These are phyloP conservation scores for Enteromius paludinosus DNA, from an alignment of 2,797 vertebrate genomes.

Conservation along the genomic window DNA sequence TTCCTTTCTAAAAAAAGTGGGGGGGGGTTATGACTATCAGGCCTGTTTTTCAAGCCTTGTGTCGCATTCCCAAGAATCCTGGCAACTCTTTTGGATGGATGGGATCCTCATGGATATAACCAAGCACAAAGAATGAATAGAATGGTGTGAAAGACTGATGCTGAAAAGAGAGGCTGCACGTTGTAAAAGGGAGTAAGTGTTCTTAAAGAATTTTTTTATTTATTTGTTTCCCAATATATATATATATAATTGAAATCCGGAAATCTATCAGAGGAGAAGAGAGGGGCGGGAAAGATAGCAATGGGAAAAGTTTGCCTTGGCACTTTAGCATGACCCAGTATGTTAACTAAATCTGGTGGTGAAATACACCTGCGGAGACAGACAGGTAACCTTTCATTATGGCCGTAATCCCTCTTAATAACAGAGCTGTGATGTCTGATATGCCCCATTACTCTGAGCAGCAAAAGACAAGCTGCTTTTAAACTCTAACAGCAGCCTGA, in stretches of 20 bases:
- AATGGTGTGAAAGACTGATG: conserved; percentile 83
- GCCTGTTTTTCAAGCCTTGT: conserved; percentile 69
- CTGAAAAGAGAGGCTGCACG: conserved; percentile 80
- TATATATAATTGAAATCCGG: conserved; percentile 64
- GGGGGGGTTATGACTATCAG: conserved; percentile 66
- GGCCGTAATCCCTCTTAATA: conserved; percentile 81
- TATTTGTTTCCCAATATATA: not conserved
- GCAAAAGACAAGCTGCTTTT: conserved; percentile 39
- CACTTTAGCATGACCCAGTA: conserved; percentile 67
- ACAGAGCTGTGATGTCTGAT: conserved; percentile 73
- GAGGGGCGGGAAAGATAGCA: not conserved
- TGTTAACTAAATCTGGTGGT: conserved; percentile 80
- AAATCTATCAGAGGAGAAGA: conserved; percentile 56
- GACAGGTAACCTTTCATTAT: conserved; percentile 85
- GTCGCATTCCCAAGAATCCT: conserved; percentile 80
- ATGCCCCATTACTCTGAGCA: conserved; percentile 78
- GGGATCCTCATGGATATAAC: conserved; percentile 80
- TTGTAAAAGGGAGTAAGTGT: conserved; percentile 73
- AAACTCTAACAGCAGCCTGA: conserved; percentile 34
- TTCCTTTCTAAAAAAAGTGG: conserved; percentile 61
- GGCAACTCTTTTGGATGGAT: conserved; percentile 80
- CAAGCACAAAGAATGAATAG: conserved; percentile 83
- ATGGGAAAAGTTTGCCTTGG: conserved; percentile 70
- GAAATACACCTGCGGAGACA: conserved; percentile 78
- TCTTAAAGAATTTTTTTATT: conserved; percentile 8